Base-by-base conservation (phyloP, 2,113 vertebrate genomes). In the Scomber colias region DNA sequence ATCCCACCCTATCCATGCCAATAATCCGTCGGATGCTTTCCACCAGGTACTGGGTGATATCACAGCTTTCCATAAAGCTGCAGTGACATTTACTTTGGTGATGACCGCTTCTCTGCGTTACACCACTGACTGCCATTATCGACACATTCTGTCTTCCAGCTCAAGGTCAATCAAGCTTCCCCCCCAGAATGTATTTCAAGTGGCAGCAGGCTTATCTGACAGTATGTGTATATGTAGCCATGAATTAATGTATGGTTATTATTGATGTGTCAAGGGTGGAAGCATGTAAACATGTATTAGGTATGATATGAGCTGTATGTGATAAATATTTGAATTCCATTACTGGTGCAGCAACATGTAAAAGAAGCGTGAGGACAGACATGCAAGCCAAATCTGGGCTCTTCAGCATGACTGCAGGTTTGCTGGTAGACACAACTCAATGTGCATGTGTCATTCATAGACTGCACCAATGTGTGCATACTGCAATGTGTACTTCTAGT, bases 241-340 rank as follows among this genome's bases (percentile, higher is more conserved):
- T 73, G 51, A 65, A 73, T 71, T 75, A 51, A 81, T 77, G 75
- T 75, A 67, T 44, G 78, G 77, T 83, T 82, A 66, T 86, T 85
- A 81, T 84, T 88, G 66, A 53, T 77, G 71, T 73, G 55, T 87
- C 74, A 78, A 77, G 45, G 75, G 68, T 76, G 72, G 45, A 60
- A 69, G 62, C 46, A 72, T 76, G 72, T 75, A 61, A 83, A 75
- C 40, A 66, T 76, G 70, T 64, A 77, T 60, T 45, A 71, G 46
- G 49, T 51, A 70, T 57, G 75, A 78, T 77, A 78, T 54, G 82
- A 78, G 57, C 65, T 61, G 65, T 73, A 31, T 56, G 27, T 82
- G 79, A 89, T 84, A 67, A 71, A 90, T 89, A 78, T 79, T 75
- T 86, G 44, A 87, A 78, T 65, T 35, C 68, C 77, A 81, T 86